Base-by-base conservation (phyloP, 2,797 vertebrate species). In the Emys orbicularis region DNA sequence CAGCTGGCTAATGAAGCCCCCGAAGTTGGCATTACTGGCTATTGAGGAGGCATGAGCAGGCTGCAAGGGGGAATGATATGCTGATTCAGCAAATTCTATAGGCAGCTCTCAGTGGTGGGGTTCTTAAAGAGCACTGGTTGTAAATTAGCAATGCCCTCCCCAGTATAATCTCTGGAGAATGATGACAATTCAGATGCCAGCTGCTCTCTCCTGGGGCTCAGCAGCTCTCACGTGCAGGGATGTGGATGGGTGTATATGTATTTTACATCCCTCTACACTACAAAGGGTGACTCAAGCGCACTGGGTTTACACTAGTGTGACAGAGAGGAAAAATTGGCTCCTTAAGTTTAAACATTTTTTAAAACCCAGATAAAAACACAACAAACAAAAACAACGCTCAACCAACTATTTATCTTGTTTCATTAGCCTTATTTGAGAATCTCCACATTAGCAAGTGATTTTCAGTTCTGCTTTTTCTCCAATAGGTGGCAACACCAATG, bases 401-500 rank as follows among this genome's bases (percentile, higher is more conserved):
- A 8, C 2, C 1, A 81, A 61, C 1, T 6, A 7, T 37, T 8
- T 27, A 52, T 56, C 37, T 15, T 56, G 0, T 93, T 92, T 90
- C 21, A 12, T 15, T 86, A 65, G n/a, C 4, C 72, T 86, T 7
- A 8, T 57, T 53, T 47, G 52, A 54, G 89, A 86, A 49, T 76
- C 27, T 53, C 76, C 41, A 84, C 8, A 1, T n/a, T 56, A 79
- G 52, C 21, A 21, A 49, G 56, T 79, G 34, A 12, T 88, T 88
- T 97, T 97, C 95, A 96, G 54, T 96, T 97, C 96, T 97, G 37
- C 96, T 92, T 95, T 96, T 91, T 94, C 83, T 94, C 97, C 98
- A 98, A 97, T 95, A 98, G 97, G 93, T 98, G 97, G 97, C 98
- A 96, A 93, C 96, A 97, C 87, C 65, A 96, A 97, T 97, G 96